Base-by-base conservation (phyloP, 1,140 invertebrate genomes). In the Drepana arcuata region DNA sequence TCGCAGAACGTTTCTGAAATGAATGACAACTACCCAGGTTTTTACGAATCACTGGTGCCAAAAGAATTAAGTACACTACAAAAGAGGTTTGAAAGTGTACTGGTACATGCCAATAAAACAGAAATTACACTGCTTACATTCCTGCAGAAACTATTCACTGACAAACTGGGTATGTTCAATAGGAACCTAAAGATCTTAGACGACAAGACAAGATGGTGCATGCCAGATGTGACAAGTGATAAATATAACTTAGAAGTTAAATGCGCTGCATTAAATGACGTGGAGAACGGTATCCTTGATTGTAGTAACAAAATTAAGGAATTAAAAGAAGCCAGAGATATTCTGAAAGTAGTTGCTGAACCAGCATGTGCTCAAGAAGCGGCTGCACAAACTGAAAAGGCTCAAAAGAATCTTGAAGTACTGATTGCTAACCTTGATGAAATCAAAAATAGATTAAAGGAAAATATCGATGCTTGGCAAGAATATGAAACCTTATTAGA, bases 201-300 rank as follows among this genome's bases (percentile, higher is more conserved):
- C 46, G 96, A 98, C 63, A 98, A 98, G 74, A 88, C 96, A 0
- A 84, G 88, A n/a, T 98, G 95, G 95, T 97, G 95, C 74, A 87
- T 91, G 45, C 92, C 93, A 0, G 95, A 97, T 69, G 87, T 91
- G 3, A 89, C 89, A 15, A 95, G 92, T 59, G 95, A 98, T 66
- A 90, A 91, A 64, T 97, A 95, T 63, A 96, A 95, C 70, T 84
- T 97, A n/a, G 93, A 97, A 84, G 91, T 95, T 0, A 98, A 98
- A 83, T 86, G 93, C 60, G 88, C 90, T 2, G 91, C 94, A 4
- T 60, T 97, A n/a, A 68, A 85, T 39, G 93, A 95, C 47, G 89
- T 96, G 1, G 87, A 91, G 68, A 85, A 84, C 34, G 91, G 89
- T 18, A 87, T 96, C 27, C 70, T 80, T 9, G 90, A 93, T 47